Conservation (phyloP, 2,113 vertebrate species). For the Actenoides lindsayi region DNA sequence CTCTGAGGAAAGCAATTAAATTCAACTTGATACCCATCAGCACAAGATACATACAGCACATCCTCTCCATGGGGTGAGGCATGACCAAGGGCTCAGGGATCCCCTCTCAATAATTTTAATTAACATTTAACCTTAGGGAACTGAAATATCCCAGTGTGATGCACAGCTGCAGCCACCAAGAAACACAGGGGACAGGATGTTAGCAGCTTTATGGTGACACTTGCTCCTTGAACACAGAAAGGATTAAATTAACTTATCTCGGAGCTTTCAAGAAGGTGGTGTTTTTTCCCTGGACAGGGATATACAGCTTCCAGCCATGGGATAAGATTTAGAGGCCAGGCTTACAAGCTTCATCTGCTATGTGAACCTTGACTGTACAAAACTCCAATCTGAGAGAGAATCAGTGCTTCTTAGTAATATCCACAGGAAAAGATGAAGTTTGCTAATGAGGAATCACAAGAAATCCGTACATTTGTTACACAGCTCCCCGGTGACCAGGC, state of each 20-base stretch:
- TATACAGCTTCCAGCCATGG: neutral
- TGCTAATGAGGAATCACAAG: neutral
- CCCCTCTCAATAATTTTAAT: neutral
- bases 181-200: neutral
- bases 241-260: conserved; percentile 9
- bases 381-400: neutral
- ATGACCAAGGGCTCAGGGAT: neutral
- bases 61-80: neutral
- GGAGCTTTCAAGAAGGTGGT: neutral
- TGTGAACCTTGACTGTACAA: neutral
- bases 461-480: neutral
- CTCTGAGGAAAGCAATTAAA: neutral
- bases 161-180: neutral
- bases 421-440: neutral
- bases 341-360: neutral
- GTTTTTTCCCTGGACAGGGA: neutral
- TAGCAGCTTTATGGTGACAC: conserved; percentile 8
- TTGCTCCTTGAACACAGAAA: neutral
- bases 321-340: neutral
- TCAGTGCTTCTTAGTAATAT: neutral
- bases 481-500: neutral
- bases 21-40: neutral
- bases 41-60: neutral
- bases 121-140: conserved; percentile 8
- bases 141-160: neutral